Evolutionary conservation across 2,888 invertebrate species (phyloP), one percentile per base, ranked within the genome.

Genomic region (Synanthedon myopaeformis): DNA sequence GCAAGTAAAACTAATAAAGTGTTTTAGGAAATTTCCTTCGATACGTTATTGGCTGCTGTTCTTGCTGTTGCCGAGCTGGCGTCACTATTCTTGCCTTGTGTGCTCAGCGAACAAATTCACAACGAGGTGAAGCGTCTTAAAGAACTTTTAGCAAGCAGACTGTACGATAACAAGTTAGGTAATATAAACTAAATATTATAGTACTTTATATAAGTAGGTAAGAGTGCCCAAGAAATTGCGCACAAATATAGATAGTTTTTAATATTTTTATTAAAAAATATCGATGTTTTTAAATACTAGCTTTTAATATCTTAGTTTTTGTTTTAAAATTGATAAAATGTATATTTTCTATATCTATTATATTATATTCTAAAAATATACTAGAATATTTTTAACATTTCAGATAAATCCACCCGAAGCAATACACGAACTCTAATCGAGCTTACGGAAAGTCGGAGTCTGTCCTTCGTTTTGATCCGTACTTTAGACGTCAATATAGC

Each of bases 151-250:
- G 74, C 79, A 17, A 72, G 74, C 3, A 69, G 71, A 28, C 71
- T 83, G 4, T 80, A 79, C 57, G 80, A 79, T 52, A 75, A 77
- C 54, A 69, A 72, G 60, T 62, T 82, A 13, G 78, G 76, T 75
- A 19, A 8, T 45, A 45, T 45, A n/a, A 45, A 13, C n/a, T 4
- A n/a, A n/a, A n/a, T n/a, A 6, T 45, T 45, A 45, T 42, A 13
- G 42, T 42, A 42, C 13, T 6, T 10, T 3, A 45, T 45, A 28
- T 35, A 35, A 35, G 35, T 35, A 35, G 5, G 35, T 1, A 35
- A 35, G 10, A 35, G 35, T 3, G 35, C 35, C 10, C 28, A 28
- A 28, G 28, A 28, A 28, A 28, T 6, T 28, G 28, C 28, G 23
- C 3, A 23, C 23, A 23, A 23, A 23, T 23, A 17, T n/a, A n/a